Percentiles rank a stretch among this genome's conserved stretches.
These are phyloP conservation scores for Idaea aversata DNA, from an alignment of 2,888 invertebrate species.

Conservation along the genomic window DNA sequence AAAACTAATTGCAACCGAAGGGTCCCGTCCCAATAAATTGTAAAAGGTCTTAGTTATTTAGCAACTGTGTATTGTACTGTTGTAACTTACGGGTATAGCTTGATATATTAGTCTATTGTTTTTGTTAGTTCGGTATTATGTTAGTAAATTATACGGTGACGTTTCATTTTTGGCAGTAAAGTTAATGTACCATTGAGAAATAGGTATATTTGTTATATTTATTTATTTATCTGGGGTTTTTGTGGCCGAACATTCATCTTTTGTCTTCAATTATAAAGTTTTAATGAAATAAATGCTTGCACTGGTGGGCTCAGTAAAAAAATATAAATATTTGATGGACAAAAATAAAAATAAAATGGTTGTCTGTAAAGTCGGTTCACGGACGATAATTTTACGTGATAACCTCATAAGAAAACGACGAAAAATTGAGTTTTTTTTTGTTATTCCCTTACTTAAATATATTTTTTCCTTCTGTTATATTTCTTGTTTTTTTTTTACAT, in stretches of 20 bases:
- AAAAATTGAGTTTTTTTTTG: no score
- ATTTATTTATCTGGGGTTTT: not conserved
- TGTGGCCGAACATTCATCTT: not conserved
- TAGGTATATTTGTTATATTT: not conserved
- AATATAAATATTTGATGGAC: no score
- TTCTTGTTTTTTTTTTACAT: no score
- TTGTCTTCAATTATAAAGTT: no score
- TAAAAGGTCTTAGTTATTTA: conserved; percentile 30
- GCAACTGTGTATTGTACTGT: conserved; percentile 22
- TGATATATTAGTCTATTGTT: not conserved
- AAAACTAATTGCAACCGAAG: conserved; percentile 68
- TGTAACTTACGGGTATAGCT: not conserved
- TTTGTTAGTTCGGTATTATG: not conserved
- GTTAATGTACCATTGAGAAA: not conserved
- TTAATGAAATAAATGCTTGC: no score
- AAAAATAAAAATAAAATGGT: no score
- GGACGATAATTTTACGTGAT: no score
- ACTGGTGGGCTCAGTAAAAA: no score
- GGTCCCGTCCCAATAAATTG: conserved; percentile 58
- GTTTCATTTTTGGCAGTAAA: not conserved
- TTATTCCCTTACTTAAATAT: no score
- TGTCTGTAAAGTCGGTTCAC: no score
- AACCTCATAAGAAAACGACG: no score
- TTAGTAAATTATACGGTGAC: conserved; percentile 1
- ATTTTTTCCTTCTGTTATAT: no score